Base-by-base conservation (phyloP, 2,113 vertebrate genomes). In the Synodontis membranacea region DNA sequence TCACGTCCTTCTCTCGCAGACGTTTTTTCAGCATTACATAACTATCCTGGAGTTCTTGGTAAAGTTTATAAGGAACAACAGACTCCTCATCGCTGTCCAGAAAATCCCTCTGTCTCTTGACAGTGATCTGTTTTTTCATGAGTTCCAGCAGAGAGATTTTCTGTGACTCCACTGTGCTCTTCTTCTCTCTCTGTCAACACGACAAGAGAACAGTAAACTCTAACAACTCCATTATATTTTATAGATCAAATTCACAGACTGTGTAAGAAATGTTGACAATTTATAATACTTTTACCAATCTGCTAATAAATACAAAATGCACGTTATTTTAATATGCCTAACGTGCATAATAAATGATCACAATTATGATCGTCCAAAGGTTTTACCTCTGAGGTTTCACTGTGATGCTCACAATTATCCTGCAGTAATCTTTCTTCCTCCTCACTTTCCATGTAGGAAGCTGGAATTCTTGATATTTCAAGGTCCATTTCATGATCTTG, bases 11-110 rank as follows among this genome's bases (percentile, higher is more conserved):
- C 39, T 87, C 70, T 66, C 54, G 50, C 12, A 83, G 46, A 25
- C 70, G 80, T 72, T 76, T 87, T 66, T 83, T 87, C 44, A 83
- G 70, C 31, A 64, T 66, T 64, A 64, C 56, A 12, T 83, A 87
- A 60, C 86, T 83, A 48, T 87, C 80, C 68, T 87, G 86, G 23
- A 87, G 86, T 75, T 87, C 86, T 80, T 83, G 86, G 80, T 87
- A 76, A 50, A 87, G 80, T 60, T 83, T 86, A 48, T 83, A 83
- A 6, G 68, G 28, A 37, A 86, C 85, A 83, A 75, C 80, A 86
- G 85, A 82, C 56, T 86, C 86, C 14, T 86, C 86, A 39, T 86
- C 80, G 75, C 54, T 86, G 31, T 86, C 80, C 70, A 60, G 50
- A 68, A 86, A 48, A 86, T 86, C 86, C 39, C 79, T 75, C 42